Evolutionary conservation across 53 echinoderm and acorn worm species (phyloP).

Genomic region (Patiria pectinifera): DNA sequence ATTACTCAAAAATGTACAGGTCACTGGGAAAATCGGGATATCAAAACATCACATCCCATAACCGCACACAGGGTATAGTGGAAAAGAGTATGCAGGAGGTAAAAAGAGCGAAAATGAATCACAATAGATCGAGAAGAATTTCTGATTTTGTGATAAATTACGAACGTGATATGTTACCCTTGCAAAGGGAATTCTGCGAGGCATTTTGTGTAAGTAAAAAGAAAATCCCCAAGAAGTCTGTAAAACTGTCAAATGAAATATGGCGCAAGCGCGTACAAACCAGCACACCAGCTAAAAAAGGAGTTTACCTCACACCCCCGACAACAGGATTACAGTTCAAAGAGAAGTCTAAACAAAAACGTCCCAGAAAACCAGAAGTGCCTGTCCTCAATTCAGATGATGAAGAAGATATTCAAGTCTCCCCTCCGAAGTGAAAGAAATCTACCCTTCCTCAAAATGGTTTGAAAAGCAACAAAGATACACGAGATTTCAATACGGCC

Average conservation of each 20-base stretch:
- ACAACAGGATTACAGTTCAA: background rate
- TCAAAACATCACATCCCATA: constrained; percentile 3
- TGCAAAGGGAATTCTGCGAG: constrained; percentile 22
- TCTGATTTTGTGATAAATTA: background rate
- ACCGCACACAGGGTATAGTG: background rate
- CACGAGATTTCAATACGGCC: background rate
- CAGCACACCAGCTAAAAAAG: constrained; percentile 1
- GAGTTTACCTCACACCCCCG: constrained; percentile 13
- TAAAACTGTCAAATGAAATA: background rate
- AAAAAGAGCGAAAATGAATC: background rate
- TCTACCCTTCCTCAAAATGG: background rate
- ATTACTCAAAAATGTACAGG: background rate
- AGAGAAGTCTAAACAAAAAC: constrained; percentile 7
- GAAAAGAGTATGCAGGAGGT: constrained; percentile 23
- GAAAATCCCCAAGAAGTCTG: background rate
- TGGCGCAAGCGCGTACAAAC: background rate
- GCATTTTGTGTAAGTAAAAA: background rate
- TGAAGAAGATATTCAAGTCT: background rate
- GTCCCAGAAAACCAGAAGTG: background rate
- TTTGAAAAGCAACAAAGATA: background rate
- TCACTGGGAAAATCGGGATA: background rate
- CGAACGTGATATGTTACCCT: constrained; percentile 12
- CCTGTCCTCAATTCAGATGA: background rate
- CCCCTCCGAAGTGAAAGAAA: background rate
- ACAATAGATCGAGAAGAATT: background rate